Evolutionary conservation across 2,888 invertebrate genomes (phyloP).

Genomic region (Nesidiocoris tenuis): DNA sequence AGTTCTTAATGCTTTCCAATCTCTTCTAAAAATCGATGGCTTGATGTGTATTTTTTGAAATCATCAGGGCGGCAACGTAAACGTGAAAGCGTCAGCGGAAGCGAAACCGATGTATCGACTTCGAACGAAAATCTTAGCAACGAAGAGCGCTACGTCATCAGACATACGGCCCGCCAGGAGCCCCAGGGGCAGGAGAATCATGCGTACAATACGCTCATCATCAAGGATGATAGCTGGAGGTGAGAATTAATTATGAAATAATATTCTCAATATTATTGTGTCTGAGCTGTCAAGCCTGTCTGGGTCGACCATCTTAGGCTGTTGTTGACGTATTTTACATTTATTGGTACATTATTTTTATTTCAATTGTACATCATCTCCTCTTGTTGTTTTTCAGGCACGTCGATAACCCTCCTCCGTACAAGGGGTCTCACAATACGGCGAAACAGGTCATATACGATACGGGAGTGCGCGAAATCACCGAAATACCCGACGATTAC

Average conservation of each 20-base stretch:
- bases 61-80: conserved; percentile 30
- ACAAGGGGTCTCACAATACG: conserved; percentile 26
- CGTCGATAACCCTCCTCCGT: conserved; percentile 45
- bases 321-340: too few species aligned
- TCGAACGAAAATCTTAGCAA: conserved; percentile 85
- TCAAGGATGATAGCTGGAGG: conserved; percentile 76
- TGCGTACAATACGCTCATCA: conserved; percentile 80
- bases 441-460: conserved; percentile 39
- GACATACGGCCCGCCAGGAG: conserved; percentile 80
- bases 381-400: too few species aligned
- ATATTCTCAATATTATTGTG: too few species aligned
- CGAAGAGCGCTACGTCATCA: conserved; percentile 79
- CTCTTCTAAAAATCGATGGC: too few species aligned
- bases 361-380: too few species aligned
- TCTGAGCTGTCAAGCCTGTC: too few species aligned
- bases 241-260: too few species aligned
- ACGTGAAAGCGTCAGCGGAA: conserved; percentile 69
- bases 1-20: too few species aligned
- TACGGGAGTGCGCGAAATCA: conserved; percentile 65
- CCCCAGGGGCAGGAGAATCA: conserved; percentile 89
- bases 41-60: too few species aligned
- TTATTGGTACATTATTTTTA: too few species aligned
- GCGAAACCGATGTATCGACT: conserved; percentile 86
- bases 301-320: too few species aligned
- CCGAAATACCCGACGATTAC: conserved; percentile 81